Evolutionary conservation across 2,113 vertebrate genomes (phyloP), one percentile per base, ranked within the genome.

Genomic region (Odontophorus gujanensis): DNA sequence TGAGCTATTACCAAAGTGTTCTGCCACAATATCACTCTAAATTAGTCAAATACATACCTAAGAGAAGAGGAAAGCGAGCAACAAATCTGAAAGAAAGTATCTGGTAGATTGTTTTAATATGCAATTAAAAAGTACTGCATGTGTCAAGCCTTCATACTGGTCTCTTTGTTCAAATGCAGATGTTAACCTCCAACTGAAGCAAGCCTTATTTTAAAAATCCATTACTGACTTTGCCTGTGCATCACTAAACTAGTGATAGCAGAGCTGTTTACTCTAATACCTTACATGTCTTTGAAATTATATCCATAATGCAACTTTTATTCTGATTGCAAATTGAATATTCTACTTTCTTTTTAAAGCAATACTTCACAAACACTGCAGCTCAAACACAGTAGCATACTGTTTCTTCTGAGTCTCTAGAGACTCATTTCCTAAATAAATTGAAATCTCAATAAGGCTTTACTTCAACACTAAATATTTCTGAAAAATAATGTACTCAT

Each of bases 121-220:
- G 69, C 51, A 90, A 48, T 40, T 90, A 38, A 61, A 94, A 74
- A 90, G 59, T 92, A 65, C 53, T 32, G 36, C 30, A 45, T 36
- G 28, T 7, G 3, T 81, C 88, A 89, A 72, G 55, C 21, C 66
- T 89, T 76, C 71, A 11, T 30, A 81, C 14, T 4, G 3, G 25
- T 40, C 12, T 12, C 3, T 77, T 74, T 73, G 81, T 74, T 36
- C 59, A 87, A 87, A 81, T 12, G 34, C 67, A 83, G 87, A 81
- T 26, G 32, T 38, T 88, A 67, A 61, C 55, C 69, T 85, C 45
- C 63, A 47, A 40, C n/a, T 55, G 45, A 91, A 65, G 15, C 19
- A 84, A 68, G 50, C 32, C 94, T 90, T 76, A 42, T 74, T 13
- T 91, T 85, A 87, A 93, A 91, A 87, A 90, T n/a, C 21, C 53